A percentile compares a stretch with the other conserved stretches of the same genome.
Conservation (phyloP, 2,888 invertebrate species). For the Leptopilina myrica region DNA sequence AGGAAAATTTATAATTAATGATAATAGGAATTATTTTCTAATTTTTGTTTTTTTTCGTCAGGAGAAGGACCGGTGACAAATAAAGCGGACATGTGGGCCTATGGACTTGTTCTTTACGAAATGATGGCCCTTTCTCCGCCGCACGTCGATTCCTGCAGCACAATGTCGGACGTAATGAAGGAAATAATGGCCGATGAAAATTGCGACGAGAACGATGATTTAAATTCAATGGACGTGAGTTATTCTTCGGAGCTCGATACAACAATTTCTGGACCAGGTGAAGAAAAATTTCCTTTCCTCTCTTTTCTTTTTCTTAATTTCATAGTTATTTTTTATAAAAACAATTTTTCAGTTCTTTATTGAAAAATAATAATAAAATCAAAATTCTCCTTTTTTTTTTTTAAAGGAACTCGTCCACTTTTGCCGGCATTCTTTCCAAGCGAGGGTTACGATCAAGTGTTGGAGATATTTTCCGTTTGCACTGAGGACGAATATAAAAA, state of each 20-base stretch:
- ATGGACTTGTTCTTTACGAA: conserved; percentile 89
- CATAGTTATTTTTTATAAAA: neutral
- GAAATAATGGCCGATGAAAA: conserved; percentile 28
- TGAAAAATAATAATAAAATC: too few species aligned
- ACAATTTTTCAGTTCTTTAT: conserved; percentile 19
- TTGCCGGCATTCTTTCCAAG: conserved; percentile 82
- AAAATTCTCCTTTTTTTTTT: neutral
- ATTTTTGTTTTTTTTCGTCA: neutral
- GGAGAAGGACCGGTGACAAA: conserved; percentile 80
- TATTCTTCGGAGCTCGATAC: conserved; percentile 1
- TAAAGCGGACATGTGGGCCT: conserved; percentile 89
- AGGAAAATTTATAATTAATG: too few species aligned
- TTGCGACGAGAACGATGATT: conserved; percentile 54
- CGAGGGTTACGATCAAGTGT: conserved; percentile 80
- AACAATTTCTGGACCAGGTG: conserved; percentile 6
- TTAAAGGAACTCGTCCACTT: conserved; percentile 83
- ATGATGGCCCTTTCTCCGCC: conserved; percentile 87
- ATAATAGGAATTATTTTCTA: neutral
- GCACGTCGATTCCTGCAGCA: conserved; percentile 77
- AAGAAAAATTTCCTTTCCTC: neutral
- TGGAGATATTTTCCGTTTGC: conserved; percentile 85
- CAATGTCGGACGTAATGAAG: conserved; percentile 55
- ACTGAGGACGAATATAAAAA: conserved; percentile 80
- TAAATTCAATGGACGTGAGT: conserved; percentile 62
- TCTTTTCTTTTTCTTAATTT: neutral